A percentile compares a stretch with the other conserved stretches of the same genome.
Evolutionary conservation across 2,888 invertebrate genomes (phyloP).

Genomic region (Napeogenes inachia): DNA sequence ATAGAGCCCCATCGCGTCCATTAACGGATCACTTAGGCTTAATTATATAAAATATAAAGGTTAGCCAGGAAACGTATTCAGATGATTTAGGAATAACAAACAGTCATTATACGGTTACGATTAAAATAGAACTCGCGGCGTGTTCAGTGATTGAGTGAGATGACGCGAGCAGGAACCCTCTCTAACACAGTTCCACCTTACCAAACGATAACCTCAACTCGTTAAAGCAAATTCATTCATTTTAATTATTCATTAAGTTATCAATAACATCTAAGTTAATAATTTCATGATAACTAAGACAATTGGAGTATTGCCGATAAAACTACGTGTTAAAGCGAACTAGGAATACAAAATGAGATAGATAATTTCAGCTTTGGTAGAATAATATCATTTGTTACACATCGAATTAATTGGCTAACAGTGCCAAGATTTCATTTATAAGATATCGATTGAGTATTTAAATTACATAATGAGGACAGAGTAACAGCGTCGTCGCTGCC

Average conservation of each 20-base stretch:
- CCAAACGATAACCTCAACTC: constrained; percentile 59
- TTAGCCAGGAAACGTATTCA: constrained; percentile 38
- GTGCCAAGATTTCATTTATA: not conserved
- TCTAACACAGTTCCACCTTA: constrained; percentile 74
- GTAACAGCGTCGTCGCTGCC: not conserved
- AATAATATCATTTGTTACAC: constrained; percentile 62
- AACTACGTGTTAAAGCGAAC: constrained; percentile 74
- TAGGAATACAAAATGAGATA: constrained; percentile 76
- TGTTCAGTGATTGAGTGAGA: constrained; percentile 24
- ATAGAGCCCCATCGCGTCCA: constrained; percentile 40
- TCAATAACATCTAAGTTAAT: constrained; percentile 56
- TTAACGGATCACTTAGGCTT: constrained; percentile 52
- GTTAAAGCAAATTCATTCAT: constrained; percentile 42
- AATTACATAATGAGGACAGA: constrained; percentile 11
- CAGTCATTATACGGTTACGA: constrained; percentile 24
- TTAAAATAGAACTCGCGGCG: constrained; percentile 30
- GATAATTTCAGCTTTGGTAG: constrained; percentile 76
- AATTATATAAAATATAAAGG: constrained; percentile 49
- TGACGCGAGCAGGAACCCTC: constrained; percentile 46
- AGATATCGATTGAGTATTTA: constrained; percentile 21
- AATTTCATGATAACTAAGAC: constrained; percentile 64
- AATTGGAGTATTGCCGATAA: constrained; percentile 74
- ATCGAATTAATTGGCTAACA: constrained; percentile 36
- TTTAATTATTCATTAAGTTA: constrained; percentile 35
- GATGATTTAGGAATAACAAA: constrained; percentile 38